These are phyloP conservation scores for Tringa solitaria DNA, from an alignment of 2,113 vertebrate genomes.

Conservation along the genomic window DNA sequence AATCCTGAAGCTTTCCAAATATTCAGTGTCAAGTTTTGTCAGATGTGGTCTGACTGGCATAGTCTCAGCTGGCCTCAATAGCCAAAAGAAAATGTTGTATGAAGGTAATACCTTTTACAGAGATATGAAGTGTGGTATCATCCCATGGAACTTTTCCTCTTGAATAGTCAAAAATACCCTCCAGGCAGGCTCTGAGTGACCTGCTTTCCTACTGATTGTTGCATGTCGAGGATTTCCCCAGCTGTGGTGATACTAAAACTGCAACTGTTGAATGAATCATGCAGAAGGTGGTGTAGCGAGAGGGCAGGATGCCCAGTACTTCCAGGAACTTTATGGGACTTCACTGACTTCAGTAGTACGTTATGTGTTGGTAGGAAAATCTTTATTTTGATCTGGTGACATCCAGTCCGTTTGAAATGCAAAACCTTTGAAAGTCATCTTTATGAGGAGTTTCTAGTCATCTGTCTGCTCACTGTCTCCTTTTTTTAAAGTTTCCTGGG, in stretches of 20 bases:
- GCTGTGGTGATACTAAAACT: background rate
- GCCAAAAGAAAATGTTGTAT: background rate
- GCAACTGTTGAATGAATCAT: background rate
- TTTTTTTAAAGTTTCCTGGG: background rate
- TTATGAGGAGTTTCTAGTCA: background rate
- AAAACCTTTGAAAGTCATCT: background rate
- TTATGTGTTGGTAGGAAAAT: background rate
- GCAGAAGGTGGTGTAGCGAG: background rate
- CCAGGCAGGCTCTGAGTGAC: background rate
- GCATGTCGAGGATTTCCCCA: accelerated
- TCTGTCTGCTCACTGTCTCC: background rate
- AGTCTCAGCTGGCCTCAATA: background rate
- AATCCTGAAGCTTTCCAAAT: background rate
- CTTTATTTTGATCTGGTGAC: background rate
- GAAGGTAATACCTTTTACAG: background rate
- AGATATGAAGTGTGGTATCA: background rate
- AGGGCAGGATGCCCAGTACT: background rate
- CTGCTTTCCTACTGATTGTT: background rate
- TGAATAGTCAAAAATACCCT: background rate
- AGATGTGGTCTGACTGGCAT: background rate
- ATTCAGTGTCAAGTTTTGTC: background rate
- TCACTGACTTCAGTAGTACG: background rate
- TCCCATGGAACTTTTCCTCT: background rate
- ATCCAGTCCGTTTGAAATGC: background rate
- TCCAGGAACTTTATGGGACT: background rate